Percentiles rank a stretch among this genome's conserved stretches.
phyloP scores from a whole-genome alignment of 64 coral and sea anemone genomes.

The Porites australiensis region DNA sequence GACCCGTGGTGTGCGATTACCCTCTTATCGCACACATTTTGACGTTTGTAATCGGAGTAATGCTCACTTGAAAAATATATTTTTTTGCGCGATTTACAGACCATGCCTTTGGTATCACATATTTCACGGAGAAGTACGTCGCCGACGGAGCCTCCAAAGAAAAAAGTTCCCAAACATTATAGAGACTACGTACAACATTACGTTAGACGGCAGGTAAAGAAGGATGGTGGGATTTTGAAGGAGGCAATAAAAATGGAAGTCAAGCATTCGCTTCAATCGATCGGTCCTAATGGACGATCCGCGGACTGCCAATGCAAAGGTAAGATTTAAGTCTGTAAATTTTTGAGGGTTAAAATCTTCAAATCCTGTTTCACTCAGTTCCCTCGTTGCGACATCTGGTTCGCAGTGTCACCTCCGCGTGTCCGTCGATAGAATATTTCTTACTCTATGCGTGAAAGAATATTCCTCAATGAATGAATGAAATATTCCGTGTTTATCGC shows the following conservation, averaged over 20 bases:
- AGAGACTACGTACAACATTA: not conserved
- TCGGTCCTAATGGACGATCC: no score
- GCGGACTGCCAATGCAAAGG: not conserved
- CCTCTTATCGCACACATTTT: not conserved
- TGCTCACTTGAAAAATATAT: not conserved
- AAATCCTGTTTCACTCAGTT: no score
- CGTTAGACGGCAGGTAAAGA: not conserved
- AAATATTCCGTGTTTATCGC: constrained; percentile 3
- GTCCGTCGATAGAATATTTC: not conserved
- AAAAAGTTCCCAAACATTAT: constrained; percentile 1
- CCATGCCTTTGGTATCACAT: not conserved
- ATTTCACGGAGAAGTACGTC: constrained; percentile 37
- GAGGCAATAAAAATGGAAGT: not conserved
- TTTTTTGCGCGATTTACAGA: constrained; percentile 26
- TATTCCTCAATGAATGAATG: constrained; percentile 7
- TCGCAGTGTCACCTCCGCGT: not conserved
- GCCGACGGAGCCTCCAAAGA: not conserved
- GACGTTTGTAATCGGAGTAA: constrained; percentile 30
- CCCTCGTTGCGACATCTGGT: no score
- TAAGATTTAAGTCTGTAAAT: not conserved
- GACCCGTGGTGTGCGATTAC: not conserved
- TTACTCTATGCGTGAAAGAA: not conserved
- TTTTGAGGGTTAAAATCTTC: no score
- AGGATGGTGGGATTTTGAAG: not conserved
- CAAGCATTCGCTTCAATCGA: no score